Evolutionary conservation across 2,888 invertebrate species (phyloP), one percentile per base, ranked within the genome.

Genomic region (Melanchra persicariae): DNA sequence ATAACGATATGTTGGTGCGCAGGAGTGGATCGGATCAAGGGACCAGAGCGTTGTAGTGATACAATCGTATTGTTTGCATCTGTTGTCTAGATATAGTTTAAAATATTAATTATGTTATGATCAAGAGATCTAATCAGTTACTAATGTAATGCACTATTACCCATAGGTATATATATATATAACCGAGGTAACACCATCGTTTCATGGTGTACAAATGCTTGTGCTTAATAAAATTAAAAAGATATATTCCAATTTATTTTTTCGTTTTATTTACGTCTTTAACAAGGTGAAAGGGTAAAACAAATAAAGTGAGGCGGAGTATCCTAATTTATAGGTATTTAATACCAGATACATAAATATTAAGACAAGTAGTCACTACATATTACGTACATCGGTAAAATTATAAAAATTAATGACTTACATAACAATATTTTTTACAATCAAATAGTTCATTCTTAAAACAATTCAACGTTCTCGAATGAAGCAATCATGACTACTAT

Each of bases 141-240:
- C 89, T 91, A 91, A 89, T 88, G 78, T 87, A 87, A 89, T 88
- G 89, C 92, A 92, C 91, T 88, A 88, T 87, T 91, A 92, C 87
- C 87, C 89, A 84, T 88, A 89, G 89, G 87, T 91, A 88, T 89
- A 81, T 87, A 91, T 90, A 81, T 84, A 83, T 88, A 87, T 89
- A 90, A 90, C 85, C 83, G 78, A 83, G 78, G 77, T 84, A 73
- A 79, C 86, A 76, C 77, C 82, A 81, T 43, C n/a, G 43, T 49
- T 68, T 74, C 60, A 61, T 80, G 91, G 90, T 89, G 90, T 88
- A 68, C 61, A 86, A 87, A 91, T 86, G 95, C 95, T 95, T 95
- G 92, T 93, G 95, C 95, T 95, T 95, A 92, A 91, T 92, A 88
- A 91, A 91, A 92, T 88, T 89, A 92, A 92, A 92, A 92, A 91